These are phyloP conservation scores for Octopus sinensis DNA, from an alignment of 1,140 invertebrate species.

Conservation along the genomic window DNA sequence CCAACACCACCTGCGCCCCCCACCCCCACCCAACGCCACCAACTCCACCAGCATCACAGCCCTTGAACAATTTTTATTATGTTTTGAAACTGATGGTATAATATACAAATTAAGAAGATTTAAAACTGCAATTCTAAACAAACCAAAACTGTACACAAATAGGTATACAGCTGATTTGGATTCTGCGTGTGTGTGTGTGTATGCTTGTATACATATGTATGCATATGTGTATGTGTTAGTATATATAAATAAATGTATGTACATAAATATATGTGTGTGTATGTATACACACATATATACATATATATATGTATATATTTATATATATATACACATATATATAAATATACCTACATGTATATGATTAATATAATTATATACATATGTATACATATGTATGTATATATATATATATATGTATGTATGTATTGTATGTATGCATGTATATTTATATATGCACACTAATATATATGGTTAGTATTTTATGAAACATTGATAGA, in stretches of 20 bases:
- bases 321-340: neutral
- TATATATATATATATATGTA: slow-evolving; percentile 6
- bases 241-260: neutral
- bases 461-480: neutral
- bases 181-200: neutral
- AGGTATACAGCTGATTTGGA: too few species aligned
- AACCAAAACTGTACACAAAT: too few species aligned
- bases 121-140: too few species aligned
- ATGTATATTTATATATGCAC: neutral
- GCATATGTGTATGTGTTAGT: neutral
- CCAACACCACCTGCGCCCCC: too few species aligned
- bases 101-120: too few species aligned
- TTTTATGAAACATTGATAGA: neutral
- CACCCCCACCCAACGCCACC: too few species aligned
- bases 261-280: neutral
- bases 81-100: too few species aligned
- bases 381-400: neutral
- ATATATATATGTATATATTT: neutral
- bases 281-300: neutral
- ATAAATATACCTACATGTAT: neutral
- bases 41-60: too few species aligned
- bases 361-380: neutral
- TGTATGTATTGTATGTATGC: neutral
- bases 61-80: too few species aligned
- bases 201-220: neutral